Percentiles rank a stretch among this genome's conserved stretches.
Evolutionary conservation across 2,797 vertebrate species (phyloP).

Genomic region (Anniella stebbinsi): DNA sequence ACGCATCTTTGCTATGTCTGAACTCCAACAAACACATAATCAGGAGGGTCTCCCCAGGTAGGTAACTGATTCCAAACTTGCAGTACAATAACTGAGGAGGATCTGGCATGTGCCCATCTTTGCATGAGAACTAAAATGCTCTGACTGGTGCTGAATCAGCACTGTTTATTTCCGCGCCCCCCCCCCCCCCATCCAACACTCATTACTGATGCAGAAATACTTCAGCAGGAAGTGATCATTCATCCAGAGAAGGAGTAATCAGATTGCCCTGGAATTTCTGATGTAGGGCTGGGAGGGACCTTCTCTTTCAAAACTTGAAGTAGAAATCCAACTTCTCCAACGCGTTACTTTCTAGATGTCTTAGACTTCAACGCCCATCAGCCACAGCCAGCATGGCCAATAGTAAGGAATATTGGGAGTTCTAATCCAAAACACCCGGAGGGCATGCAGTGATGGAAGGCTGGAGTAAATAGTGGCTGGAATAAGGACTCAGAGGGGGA

Average conservation of each 20-base stretch:
- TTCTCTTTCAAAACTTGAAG: not conserved
- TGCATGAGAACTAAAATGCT: not conserved
- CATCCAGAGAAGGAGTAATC: not conserved
- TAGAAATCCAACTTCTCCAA: too few relatives aligned
- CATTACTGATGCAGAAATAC: not conserved
- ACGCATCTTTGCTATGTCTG: not conserved
- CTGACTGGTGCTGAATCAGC: not conserved
- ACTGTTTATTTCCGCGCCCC: not conserved
- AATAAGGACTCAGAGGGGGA: too few relatives aligned
- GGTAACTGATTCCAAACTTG: not conserved
- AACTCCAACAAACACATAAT: not conserved
- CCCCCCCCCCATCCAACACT: too few relatives aligned
- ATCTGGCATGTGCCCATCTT: not conserved
- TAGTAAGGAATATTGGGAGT: too few relatives aligned
- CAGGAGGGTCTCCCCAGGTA: not conserved
- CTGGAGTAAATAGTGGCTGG: too few relatives aligned
- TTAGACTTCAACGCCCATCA: too few relatives aligned
- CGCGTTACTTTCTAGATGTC: too few relatives aligned
- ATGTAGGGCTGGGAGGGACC: not conserved
- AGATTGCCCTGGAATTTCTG: not conserved
- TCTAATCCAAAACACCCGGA: too few relatives aligned
- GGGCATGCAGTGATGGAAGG: too few relatives aligned
- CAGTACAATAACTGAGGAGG: not conserved
- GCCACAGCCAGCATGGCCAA: too few relatives aligned
- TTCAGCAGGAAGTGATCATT: slow-evolving; percentile 8